Percentiles rank a stretch among this genome's conserved stretches.
These are phyloP conservation scores for Aptenodytes forsteri DNA, from an alignment of 2,113 vertebrate genomes.

Conservation along the genomic window DNA sequence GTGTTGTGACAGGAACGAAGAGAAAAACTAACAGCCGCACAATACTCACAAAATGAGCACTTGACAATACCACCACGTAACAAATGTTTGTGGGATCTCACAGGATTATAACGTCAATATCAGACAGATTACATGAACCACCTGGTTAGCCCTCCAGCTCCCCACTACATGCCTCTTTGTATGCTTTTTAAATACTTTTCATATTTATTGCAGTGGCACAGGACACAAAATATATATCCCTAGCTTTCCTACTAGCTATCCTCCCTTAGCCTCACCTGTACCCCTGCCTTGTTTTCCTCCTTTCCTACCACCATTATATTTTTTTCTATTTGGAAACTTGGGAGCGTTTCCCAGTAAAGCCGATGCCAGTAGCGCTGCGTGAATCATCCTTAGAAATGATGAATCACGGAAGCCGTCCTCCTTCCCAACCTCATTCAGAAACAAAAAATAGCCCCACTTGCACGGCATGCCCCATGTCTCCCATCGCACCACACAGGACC, in stretches of 20 bases:
- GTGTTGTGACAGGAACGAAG: neutral
- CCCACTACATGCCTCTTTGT: neutral
- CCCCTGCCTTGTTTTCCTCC: neutral
- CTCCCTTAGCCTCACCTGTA: neutral
- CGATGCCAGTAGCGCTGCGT: neutral
- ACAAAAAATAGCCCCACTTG: neutral
- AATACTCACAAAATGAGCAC: slow-evolving; percentile 6
- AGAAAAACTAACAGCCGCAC: neutral
- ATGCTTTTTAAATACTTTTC: neutral
- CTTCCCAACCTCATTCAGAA: neutral
- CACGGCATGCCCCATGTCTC: accelerated
- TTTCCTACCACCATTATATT: neutral
- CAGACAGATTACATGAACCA: neutral
- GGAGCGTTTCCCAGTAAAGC: neutral
- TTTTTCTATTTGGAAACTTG: neutral
- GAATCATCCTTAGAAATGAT: neutral
- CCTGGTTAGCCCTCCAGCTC: neutral
- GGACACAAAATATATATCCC: neutral
- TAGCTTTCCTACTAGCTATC: neutral
- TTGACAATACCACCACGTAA: neutral
- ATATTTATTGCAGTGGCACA: neutral
- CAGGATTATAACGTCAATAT: neutral
- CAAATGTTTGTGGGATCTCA: neutral
- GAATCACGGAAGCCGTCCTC: neutral
- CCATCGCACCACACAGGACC: accelerated